phyloP scores from a whole-genome alignment of 2,113 vertebrate species.

The Sprattus sprattus region DNA sequence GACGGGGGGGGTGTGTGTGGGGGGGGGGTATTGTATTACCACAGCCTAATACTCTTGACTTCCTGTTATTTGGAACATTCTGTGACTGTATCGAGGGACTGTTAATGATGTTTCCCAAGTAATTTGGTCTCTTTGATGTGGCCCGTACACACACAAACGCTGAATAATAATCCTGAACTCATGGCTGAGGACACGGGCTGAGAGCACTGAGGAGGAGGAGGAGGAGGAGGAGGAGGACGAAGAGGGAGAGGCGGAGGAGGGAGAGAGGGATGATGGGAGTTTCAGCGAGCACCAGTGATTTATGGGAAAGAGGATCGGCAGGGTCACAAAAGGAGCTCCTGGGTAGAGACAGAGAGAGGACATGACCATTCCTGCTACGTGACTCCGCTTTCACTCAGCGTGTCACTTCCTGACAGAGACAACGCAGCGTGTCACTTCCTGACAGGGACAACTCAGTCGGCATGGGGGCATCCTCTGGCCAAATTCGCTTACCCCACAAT shows the following conservation, averaged over 20 bases:
- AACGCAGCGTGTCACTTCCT: constrained; percentile 39
- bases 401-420: constrained; percentile 35
- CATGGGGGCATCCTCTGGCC: constrained; percentile 15
- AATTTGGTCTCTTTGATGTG: constrained; percentile 40
- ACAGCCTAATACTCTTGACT: constrained; percentile 35
- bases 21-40: constrained; percentile 33
- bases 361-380: background rate
- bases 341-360: background rate
- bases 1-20: background rate
- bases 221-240: background rate
- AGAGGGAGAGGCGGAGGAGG: background rate
- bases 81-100: constrained; percentile 37
- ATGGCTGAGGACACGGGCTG: constrained; percentile 1
- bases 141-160: constrained; percentile 26
- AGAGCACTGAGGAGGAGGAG: background rate
- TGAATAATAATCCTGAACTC: constrained; percentile 7
- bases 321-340: background rate
- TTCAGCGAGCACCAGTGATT: constrained; percentile 1
- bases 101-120: constrained; percentile 29
- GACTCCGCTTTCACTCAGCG: constrained; percentile 20
- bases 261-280: background rate
- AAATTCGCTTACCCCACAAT: background rate
- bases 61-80: constrained; percentile 55
- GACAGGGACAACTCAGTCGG: background rate
- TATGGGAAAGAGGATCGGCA: constrained; percentile 16